Percentiles rank a stretch among this genome's conserved stretches.
phyloP scores from a whole-genome alignment of 2,113 vertebrate genomes.

The Cranoglanis bouderius region DNA sequence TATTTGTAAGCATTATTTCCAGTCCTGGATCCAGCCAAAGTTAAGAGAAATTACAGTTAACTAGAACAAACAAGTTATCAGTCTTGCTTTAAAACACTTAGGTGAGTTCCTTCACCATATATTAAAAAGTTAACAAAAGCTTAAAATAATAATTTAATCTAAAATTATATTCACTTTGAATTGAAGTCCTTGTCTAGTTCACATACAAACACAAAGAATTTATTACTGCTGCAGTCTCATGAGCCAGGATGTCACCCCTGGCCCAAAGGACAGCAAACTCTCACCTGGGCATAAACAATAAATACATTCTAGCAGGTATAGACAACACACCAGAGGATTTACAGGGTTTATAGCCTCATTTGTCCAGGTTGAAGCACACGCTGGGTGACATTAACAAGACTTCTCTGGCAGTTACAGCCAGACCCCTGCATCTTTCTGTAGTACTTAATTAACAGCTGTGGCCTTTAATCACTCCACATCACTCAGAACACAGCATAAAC shows the following conservation, averaged over 20 bases:
- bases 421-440: slow-evolving; percentile 27
- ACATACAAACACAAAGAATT: slow-evolving; percentile 35
- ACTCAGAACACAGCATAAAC: background rate
- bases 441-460: slow-evolving; percentile 29
- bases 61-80: background rate
- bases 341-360: slow-evolving; percentile 53
- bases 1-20: background rate
- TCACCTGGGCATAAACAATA: slow-evolving; percentile 53
- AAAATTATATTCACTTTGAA: background rate
- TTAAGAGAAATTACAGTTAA: background rate
- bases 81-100: background rate
- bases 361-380: slow-evolving; percentile 21
- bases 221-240: slow-evolving; percentile 43
- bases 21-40: background rate
- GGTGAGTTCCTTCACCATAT: background rate
- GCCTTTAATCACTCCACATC: slow-evolving; percentile 11
- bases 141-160: background rate
- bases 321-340: slow-evolving; percentile 45
- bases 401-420: slow-evolving; percentile 41
- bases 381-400: slow-evolving; percentile 40
- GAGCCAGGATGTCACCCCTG: slow-evolving; percentile 13
- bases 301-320: slow-evolving; percentile 48
- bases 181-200: background rate
- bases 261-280: slow-evolving; percentile 40
- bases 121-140: background rate